Conservation (phyloP, 2,888 invertebrate genomes). For the Eupithecia inturbata region DNA sequence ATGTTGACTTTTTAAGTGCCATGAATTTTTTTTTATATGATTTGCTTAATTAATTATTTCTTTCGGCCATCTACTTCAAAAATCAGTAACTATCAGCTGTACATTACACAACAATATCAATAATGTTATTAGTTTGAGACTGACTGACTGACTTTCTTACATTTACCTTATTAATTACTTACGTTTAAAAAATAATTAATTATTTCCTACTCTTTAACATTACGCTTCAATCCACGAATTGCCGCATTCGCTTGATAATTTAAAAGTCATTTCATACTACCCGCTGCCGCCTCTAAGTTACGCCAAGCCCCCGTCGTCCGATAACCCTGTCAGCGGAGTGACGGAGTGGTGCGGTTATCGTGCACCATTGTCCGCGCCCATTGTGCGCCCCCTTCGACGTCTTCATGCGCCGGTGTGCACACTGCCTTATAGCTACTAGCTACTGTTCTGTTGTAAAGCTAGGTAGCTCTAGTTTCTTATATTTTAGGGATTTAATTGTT, state of each 20-base stretch:
- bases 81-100: background rate
- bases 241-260: background rate
- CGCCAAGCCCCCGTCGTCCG: conserved; percentile 58
- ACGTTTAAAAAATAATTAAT: no score
- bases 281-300: conserved; percentile 40
- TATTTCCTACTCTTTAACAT: background rate
- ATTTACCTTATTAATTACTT: no score
- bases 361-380: conserved; percentile 69
- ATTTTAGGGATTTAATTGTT: background rate
- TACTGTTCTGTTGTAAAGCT: conserved; percentile 13
- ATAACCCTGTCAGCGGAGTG: conserved; percentile 82
- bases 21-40: no score
- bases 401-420: conserved; percentile 61
- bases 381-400: conserved; percentile 71
- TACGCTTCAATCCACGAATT: background rate
- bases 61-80: background rate
- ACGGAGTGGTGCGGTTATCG: conserved; percentile 81
- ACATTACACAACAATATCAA: background rate
- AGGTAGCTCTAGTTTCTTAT: background rate
- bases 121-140: background rate
- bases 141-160: no score
- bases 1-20: background rate
- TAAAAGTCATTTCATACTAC: background rate
- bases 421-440: conserved; percentile 27
- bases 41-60: no score